Base-by-base conservation (phyloP, 2,888 invertebrate species). In the Melangyna quadrimaculata region DNA sequence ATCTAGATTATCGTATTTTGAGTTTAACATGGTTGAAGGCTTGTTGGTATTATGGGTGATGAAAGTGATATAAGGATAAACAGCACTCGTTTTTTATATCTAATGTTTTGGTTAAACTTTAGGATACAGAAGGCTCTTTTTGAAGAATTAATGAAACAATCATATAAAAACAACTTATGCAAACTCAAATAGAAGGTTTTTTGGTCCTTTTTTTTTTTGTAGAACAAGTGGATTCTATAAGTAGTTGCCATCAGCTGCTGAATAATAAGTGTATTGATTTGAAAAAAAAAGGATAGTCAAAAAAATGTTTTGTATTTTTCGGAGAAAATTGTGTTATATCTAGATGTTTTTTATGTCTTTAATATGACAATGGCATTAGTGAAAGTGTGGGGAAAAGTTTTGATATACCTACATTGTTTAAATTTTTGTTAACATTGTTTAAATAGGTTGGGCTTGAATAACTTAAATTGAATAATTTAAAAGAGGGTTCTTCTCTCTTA, bases 81-180 rank as follows among this genome's bases (percentile, higher is more conserved):
- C 35, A 2, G 3, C 2, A 2, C 6, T n/a, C 40, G 1, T 40
- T 17, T 43, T 17, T 6, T n/a, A 14, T 37, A 12, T 1, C n/a
- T 3, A 27, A 17, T 43, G 17, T 17, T 8, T 17, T 24, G 17
- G 17, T 51, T 19, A 22, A 32, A 17, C n/a, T 17, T 12, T 32
- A 32, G 55, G 32, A 78, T 59, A 74, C 32, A 51, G 53, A 75
- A 59, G 82, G 9, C 37, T 27, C 45, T 70, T 55, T 65, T 71
- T 71, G 51, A 83, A 70, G 63, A 78, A 63, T 70, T 78, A 82
- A 78, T 73, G 77, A 67, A 59, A 35, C 77, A 63, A 70, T 78
- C 73, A 70, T 70, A 70, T 74, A 63, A 8, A 14, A 37, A 74
- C 71, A 84, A 84, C 75, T 79, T 71, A 84, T 79, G 83, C 83